Percentiles rank a stretch among this genome's conserved stretches.
Evolutionary conservation across 2,888 invertebrate species (phyloP).

Genomic region (Pachliopta kotzebuea): DNA sequence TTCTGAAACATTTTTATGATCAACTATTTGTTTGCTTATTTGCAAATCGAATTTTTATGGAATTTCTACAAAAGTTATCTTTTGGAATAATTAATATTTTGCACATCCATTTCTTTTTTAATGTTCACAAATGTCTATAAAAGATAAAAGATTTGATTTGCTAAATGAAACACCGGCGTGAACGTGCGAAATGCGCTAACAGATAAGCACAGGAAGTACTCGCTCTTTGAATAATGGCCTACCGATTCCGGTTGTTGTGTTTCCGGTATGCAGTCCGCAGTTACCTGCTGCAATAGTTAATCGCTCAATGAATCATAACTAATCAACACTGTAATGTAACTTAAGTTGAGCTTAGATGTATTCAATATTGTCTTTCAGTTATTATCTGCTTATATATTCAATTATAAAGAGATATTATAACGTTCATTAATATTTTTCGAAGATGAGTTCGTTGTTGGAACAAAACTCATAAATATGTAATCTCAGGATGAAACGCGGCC

Average conservation of each 20-base stretch:
- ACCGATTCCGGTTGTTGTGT: conserved; percentile 69
- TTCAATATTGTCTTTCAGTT: neutral
- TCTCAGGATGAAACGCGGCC: conserved; percentile 54
- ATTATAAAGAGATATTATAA: conserved; percentile 72
- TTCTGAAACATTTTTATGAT: too few species aligned
- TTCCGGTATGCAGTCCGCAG: conserved; percentile 57
- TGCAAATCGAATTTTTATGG: too few species aligned
- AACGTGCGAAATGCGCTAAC: conserved; percentile 49
- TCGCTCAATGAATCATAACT: conserved; percentile 68
- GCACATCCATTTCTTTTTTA: neutral
- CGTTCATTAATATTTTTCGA: conserved; percentile 75
- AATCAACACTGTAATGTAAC: conserved; percentile 46
- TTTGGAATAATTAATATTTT: neutral
- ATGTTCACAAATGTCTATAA: neutral
- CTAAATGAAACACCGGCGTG: conserved; percentile 31
- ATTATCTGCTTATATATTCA: conserved; percentile 51
- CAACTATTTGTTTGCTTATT: too few species aligned
- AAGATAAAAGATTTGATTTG: conserved; percentile 16
- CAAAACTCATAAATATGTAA: conserved; percentile 78
- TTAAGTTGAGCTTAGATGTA: conserved; percentile 4
- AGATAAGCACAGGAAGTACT: conserved; percentile 60
- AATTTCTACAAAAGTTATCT: too few species aligned
- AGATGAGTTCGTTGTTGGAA: conserved; percentile 61
- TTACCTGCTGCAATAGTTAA: conserved; percentile 57
- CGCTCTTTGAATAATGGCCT: conserved; percentile 68